Percentiles rank a stretch among this genome's conserved stretches.
Conservation (phyloP, 2,888 invertebrate species). For the Thysanoteuthis rhombus region DNA sequence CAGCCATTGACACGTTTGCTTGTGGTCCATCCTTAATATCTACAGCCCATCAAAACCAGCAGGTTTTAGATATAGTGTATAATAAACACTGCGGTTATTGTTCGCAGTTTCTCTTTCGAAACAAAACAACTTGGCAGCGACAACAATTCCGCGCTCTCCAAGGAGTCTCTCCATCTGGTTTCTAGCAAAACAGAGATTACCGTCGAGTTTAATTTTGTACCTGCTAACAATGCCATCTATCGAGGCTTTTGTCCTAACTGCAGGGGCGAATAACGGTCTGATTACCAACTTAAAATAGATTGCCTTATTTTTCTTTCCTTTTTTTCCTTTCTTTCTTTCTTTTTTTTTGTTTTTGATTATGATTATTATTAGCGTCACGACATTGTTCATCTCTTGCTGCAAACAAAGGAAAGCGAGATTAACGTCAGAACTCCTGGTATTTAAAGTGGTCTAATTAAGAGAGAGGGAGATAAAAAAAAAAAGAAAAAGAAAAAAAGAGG, state of each 20-base stretch:
- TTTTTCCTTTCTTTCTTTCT: background rate
- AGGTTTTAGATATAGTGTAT: background rate
- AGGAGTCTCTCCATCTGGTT: constrained; percentile 12
- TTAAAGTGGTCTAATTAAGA: background rate
- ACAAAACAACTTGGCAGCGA: background rate
- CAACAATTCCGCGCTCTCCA: background rate
- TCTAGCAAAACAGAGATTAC: background rate
- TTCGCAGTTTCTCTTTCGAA: background rate
- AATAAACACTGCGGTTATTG: background rate
- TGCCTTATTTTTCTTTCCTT: background rate
- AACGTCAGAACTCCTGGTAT: background rate
- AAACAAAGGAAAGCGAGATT: background rate
- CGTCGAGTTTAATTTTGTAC: background rate
- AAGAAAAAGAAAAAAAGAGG: background rate
- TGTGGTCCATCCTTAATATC: background rate
- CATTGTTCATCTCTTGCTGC: background rate
- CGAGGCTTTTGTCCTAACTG: background rate
- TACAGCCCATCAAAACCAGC: background rate
- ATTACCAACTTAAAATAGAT: constrained; percentile 12
- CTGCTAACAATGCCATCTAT: background rate
- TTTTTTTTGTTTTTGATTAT: background rate
- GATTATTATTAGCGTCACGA: background rate
- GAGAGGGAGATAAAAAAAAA: background rate
- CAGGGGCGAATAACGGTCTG: background rate
- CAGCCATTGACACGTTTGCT: no score